Evolutionary conservation across 2,888 invertebrate species (phyloP), one percentile per base, ranked within the genome.

Genomic region (Hoplodrina ambigua): DNA sequence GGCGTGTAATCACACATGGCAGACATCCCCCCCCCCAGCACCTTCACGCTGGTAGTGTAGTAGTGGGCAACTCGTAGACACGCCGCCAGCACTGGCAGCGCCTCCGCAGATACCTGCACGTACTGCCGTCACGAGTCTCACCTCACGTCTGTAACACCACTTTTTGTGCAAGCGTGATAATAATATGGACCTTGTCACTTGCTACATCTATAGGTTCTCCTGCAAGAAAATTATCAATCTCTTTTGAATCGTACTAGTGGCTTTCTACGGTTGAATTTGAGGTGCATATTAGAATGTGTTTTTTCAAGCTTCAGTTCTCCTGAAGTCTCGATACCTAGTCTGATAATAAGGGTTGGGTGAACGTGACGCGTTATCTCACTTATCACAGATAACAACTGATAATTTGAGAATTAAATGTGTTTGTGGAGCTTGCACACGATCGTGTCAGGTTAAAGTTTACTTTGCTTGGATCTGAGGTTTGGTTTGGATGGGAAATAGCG

Each of bases 61-160:
- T 33, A 7, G 33, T 7, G 7, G 33, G 33, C 33, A 10, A 37
- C 37, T 11, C 37, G 7, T 10, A 33, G 33, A 41, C 41, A 8
- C 10, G 41, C 44, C 17, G 63, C 55, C 50, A 3, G 37, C 25
- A 17, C 30, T 0, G 6, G 46, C 46, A 15, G 15, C 37, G 13
- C 44, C 15, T 41, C 11, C 10, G 10, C 10, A 50, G 75, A 79
- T 78, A 60, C 68, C 55, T 4, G 72, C 78, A 78, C 78, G 78
- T 68, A 30, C 62, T 17, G 17, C 57, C 25, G 72, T 78, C 78
- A 78, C 79, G 78, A 72, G 67, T 62, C 52, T 62, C 72, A 68
- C 78, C 78, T 78, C 78, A 78, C 78, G 78, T 75, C 70, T 75
- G 30, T 25, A 33, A 60, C 75, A 67, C 71, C 71, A 75, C 71